These are phyloP conservation scores for Nyctibius bracteatus DNA, from an alignment of 2,113 vertebrate genomes.

Conservation along the genomic window DNA sequence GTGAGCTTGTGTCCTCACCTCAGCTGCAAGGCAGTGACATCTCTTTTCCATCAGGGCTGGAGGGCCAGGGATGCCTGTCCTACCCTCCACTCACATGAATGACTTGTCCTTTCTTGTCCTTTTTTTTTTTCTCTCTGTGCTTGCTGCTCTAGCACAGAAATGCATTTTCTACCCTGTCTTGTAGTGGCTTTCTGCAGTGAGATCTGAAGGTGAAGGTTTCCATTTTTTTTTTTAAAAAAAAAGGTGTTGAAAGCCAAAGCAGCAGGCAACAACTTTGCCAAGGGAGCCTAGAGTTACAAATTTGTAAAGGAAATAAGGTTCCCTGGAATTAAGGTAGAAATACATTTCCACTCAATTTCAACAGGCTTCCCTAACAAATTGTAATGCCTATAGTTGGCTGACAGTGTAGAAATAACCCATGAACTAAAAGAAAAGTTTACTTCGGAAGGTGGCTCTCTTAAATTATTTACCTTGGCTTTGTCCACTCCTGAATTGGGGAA, in stretches of 20 bases:
- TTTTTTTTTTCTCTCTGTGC: accelerated
- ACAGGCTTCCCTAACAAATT: background rate
- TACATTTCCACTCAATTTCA: conserved; percentile 37
- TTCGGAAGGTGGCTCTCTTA: background rate
- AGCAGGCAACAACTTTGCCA: background rate
- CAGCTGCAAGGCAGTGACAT: background rate
- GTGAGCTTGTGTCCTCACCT: background rate
- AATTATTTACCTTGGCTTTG: conserved; percentile 54
- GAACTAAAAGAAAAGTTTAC: conserved; percentile 25
- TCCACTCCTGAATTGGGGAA: background rate
- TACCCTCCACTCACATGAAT: background rate
- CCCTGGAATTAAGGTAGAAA: conserved; percentile 17
- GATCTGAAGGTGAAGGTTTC: background rate
- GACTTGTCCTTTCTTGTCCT: background rate
- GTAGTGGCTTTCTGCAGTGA: background rate
- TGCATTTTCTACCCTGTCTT: background rate
- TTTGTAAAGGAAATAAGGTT: conserved; percentile 21
- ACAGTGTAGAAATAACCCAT: conserved; percentile 9
- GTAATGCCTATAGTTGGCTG: background rate
- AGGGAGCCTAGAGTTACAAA: background rate
- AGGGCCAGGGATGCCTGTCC: background rate
- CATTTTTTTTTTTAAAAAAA: background rate
- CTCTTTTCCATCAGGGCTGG: background rate
- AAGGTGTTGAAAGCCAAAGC: background rate
- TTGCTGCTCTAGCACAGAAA: background rate